phyloP scores from a whole-genome alignment of 2,888 invertebrate species.

The Rhagium mordax region DNA sequence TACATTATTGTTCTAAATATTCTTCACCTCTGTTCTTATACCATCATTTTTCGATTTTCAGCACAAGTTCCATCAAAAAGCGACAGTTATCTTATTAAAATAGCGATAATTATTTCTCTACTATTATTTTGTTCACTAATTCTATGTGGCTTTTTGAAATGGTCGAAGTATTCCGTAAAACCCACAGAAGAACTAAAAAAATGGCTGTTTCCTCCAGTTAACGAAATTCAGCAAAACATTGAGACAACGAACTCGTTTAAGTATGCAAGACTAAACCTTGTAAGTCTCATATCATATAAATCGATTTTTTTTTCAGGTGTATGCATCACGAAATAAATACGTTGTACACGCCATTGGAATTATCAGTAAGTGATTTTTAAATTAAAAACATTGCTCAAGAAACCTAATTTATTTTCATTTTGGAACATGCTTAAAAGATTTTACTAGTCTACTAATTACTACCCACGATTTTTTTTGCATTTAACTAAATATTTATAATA shows the following conservation, averaged over 20 bases:
- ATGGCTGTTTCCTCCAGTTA: slow-evolving; percentile 3
- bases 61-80: not conserved
- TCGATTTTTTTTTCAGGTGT: not conserved
- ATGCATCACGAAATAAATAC: slow-evolving; percentile 41
- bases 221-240: not conserved
- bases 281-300: not conserved
- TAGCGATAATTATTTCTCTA: not conserved
- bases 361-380: slow-evolving; percentile 8
- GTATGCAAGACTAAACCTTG: slow-evolving; percentile 1
- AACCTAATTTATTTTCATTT: too few species aligned
- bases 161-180: not conserved
- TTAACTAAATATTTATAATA: too few species aligned
- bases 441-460: too few species aligned
- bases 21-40: too few species aligned
- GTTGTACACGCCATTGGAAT: slow-evolving; percentile 48
- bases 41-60: not conserved
- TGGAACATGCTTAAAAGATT: too few species aligned
- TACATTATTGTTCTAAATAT: not conserved
- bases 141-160: not conserved
- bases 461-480: too few species aligned
- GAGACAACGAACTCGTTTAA: not conserved
- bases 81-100: not conserved
- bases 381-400: too few species aligned
- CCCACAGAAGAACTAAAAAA: slow-evolving; percentile 5
- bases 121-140: not conserved